Conservation (phyloP, 2,113 vertebrate genomes). For the Saguinus midas region DNA sequence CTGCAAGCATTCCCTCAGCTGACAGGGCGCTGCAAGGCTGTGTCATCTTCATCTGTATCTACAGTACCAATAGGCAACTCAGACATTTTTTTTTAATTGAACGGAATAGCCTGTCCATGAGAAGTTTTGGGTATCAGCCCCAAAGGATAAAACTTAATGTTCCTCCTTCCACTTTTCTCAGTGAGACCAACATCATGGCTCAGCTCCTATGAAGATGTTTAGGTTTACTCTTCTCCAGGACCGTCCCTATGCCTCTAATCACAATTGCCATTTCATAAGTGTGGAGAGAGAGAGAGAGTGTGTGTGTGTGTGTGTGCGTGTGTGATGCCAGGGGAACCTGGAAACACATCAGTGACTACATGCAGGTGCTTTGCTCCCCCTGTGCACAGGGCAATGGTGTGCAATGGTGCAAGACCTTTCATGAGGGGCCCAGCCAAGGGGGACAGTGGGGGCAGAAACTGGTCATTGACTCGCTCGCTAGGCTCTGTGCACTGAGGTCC, state of each 20-base stretch:
- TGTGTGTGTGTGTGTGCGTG: background rate
- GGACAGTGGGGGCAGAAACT: background rate
- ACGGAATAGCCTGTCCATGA: too few species aligned
- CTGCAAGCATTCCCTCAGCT: too few species aligned
- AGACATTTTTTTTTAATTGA: background rate
- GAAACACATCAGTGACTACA: background rate
- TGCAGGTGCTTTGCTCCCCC: too few species aligned
- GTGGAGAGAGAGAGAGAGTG: background rate
- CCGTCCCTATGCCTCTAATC: background rate
- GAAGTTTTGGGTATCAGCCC: background rate
- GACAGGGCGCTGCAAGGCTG: background rate
- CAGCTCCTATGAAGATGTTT: background rate
- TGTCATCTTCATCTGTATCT: background rate
- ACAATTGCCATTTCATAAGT: background rate
- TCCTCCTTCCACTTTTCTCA: background rate
- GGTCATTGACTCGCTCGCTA: background rate
- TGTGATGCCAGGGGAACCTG: background rate
- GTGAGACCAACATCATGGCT: background rate
- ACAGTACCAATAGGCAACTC: background rate
- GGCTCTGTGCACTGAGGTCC: background rate
- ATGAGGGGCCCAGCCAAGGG: background rate
- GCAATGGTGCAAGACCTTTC: fast-evolving
- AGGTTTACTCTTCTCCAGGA: background rate
- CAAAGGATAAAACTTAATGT: background rate
- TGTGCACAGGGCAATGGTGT: fast-evolving